Conservation (phyloP, 2,888 invertebrate species). For the Pocota personata region DNA sequence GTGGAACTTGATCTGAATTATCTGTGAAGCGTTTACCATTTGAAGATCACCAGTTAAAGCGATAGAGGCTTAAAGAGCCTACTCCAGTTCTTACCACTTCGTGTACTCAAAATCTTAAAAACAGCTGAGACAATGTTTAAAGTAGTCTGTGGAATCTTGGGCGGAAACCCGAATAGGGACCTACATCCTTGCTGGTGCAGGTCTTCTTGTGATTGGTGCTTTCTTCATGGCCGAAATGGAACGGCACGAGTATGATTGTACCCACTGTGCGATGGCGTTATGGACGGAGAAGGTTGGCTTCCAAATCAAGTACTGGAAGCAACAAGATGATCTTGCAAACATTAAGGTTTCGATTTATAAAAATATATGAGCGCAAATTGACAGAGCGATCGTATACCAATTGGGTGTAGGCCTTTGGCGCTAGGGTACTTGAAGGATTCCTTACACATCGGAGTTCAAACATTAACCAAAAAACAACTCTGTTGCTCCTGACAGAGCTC, state of each 20-base stretch:
- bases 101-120: slow-evolving; percentile 75
- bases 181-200: slow-evolving; percentile 87
- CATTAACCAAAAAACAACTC: slow-evolving; percentile 82
- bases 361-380: slow-evolving; percentile 91
- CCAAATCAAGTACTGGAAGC: slow-evolving; percentile 90
- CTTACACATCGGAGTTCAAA: slow-evolving; percentile 84
- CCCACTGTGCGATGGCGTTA: slow-evolving; percentile 87
- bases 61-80: slow-evolving; percentile 25
- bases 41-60: slow-evolving; percentile 24
- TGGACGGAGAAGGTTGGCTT: slow-evolving; percentile 88
- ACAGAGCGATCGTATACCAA: slow-evolving; percentile 89
- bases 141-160: slow-evolving; percentile 91
- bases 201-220: slow-evolving; percentile 87
- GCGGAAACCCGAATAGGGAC: slow-evolving; percentile 89
- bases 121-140: slow-evolving; percentile 86
- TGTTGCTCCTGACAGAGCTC: slow-evolving; percentile 90
- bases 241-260: slow-evolving; percentile 88
- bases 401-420: slow-evolving; percentile 92
- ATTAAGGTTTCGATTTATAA: slow-evolving; percentile 88
- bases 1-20: slow-evolving; percentile 82
- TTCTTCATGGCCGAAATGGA: slow-evolving; percentile 88
- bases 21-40: slow-evolving; percentile 63
- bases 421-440: slow-evolving; percentile 92
- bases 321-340: slow-evolving; percentile 87
- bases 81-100: slow-evolving; percentile 13